Evolutionary conservation across 2,888 invertebrate species (phyloP).

Genomic region (Psylliodes chrysocephalus): DNA sequence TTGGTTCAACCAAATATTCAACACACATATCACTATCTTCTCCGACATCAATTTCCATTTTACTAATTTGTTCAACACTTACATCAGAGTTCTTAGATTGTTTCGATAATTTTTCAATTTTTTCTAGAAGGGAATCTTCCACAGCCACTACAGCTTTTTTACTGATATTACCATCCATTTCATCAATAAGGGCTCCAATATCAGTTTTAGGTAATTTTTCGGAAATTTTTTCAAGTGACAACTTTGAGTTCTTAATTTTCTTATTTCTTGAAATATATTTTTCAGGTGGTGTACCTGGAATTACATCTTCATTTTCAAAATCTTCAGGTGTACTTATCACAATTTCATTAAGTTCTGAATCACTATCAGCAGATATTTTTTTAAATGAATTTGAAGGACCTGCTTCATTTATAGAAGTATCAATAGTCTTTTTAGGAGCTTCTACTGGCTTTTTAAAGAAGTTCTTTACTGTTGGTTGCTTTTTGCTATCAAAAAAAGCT

Average conservation of each 20-base stretch:
- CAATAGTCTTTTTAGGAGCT: slow-evolving; percentile 4
- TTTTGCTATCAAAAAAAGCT: slow-evolving; percentile 61
- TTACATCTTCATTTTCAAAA: slow-evolving; percentile 42
- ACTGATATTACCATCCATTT: slow-evolving; percentile 51
- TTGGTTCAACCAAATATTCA: neutral
- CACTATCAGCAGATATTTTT: too few species aligned
- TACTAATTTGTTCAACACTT: slow-evolving; percentile 9
- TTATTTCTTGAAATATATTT: slow-evolving; percentile 28
- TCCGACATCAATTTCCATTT: slow-evolving; percentile 40
- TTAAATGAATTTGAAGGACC: slow-evolving; percentile 7
- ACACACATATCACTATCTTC: neutral
- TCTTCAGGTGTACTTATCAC: slow-evolving; percentile 1
- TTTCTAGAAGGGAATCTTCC: slow-evolving; percentile 42
- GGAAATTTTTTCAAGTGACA: slow-evolving; percentile 33
- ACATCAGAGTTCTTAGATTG: slow-evolving; percentile 20
- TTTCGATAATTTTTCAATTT: slow-evolving; percentile 45
- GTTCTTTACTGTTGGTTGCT: slow-evolving; percentile 53
- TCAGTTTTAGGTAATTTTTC: slow-evolving; percentile 47
- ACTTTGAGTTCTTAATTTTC: slow-evolving; percentile 34
- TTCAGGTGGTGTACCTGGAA: slow-evolving; percentile 44
- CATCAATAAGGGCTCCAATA: slow-evolving; percentile 49
- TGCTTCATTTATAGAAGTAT: too few species aligned
- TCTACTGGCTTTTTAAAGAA: slow-evolving; percentile 44
- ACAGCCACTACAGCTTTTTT: slow-evolving; percentile 30
- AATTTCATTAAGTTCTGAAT: slow-evolving; percentile 9